phyloP scores from a whole-genome alignment of 2,113 vertebrate genomes.

The Alces alces region DNA sequence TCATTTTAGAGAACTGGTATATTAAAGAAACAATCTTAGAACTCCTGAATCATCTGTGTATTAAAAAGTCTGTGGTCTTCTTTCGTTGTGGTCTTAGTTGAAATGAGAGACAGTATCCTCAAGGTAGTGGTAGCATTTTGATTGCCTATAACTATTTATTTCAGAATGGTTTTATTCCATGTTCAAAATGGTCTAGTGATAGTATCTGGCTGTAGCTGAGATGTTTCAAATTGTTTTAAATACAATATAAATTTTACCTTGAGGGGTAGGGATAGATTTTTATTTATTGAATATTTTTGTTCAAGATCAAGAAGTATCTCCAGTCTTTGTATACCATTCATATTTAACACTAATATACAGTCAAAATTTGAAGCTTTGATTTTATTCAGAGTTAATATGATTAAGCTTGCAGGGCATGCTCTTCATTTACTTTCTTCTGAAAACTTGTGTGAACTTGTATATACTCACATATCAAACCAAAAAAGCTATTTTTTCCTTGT shows the following conservation, averaged over 20 bases:
- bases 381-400: conserved; percentile 7
- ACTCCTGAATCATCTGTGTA: not conserved
- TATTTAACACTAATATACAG: not conserved
- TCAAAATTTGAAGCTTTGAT: conserved; percentile 19
- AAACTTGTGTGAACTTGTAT: conserved; percentile 51
- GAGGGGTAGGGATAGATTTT: not conserved
- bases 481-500: conserved; percentile 53
- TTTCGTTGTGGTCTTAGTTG: conserved; percentile 7
- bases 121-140: not conserved
- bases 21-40: conserved; percentile 20
- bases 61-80: conserved; percentile 35
- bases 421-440: conserved; percentile 39
- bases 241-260: conserved; percentile 49
- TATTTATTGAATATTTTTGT: not conserved
- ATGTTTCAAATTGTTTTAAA: conserved; percentile 36
- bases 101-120: conserved; percentile 39
- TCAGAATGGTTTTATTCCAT: conserved; percentile 51
- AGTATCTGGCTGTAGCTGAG: conserved; percentile 36
- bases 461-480: conserved; percentile 32
- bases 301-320: not conserved
- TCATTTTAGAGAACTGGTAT: not conserved
- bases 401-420: not conserved
- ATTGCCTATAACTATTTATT: conserved; percentile 46
- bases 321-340: not conserved
- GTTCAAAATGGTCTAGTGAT: conserved; percentile 41